Evolutionary conservation across 2,113 vertebrate genomes (phyloP), one percentile per base, ranked within the genome.

Genomic region (Rousettus leschenaultii): DNA sequence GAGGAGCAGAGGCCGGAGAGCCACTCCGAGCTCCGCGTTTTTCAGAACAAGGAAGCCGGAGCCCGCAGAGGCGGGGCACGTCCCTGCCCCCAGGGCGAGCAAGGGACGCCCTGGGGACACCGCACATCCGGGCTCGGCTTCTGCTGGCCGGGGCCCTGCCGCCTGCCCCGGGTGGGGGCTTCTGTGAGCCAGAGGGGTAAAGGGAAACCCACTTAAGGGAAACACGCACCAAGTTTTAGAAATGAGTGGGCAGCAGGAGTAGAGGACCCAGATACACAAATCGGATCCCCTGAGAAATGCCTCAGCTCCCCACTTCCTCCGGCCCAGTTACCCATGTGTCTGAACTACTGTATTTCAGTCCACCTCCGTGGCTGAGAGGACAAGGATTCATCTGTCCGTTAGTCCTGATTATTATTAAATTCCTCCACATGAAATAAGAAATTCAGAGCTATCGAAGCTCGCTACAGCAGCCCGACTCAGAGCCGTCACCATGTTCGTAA

Each of bases 251-350:
- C 28, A 48, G 21, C 48, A 38, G 43, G 45, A 68, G 30, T 74
- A 38, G 24, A 93, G 16, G 30, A 82, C 14, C 26, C 63, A 80
- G 53, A 74, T 57, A 83, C 89, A 51, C 91, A 61, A 40, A 95
- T 94, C 92, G 74, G 43, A 83, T 83, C 88, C 59, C 90, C 53
- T 92, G 92, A 89, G 55, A 92, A 91, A 70, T 65, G 22, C 86
- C n/a, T 83, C 48, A 16, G 33, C 28, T 51, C n/a, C 10, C 53
- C 26, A 48, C 53, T 89, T 63, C 30, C 38, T 94, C 66, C 75
- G 75, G n/a, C 18, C 79, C 14, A 65, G 12, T 93, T 70, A 59
- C 38, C 2, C n/a, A 12, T 6, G 7, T 16, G 28, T 12, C 14
- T 10, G 33, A 26, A 59, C 51, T 14, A 26, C 53, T 66, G 0